Conservation (phyloP, 2,797 vertebrate genomes). For the Spinibarbus caldwelli region DNA sequence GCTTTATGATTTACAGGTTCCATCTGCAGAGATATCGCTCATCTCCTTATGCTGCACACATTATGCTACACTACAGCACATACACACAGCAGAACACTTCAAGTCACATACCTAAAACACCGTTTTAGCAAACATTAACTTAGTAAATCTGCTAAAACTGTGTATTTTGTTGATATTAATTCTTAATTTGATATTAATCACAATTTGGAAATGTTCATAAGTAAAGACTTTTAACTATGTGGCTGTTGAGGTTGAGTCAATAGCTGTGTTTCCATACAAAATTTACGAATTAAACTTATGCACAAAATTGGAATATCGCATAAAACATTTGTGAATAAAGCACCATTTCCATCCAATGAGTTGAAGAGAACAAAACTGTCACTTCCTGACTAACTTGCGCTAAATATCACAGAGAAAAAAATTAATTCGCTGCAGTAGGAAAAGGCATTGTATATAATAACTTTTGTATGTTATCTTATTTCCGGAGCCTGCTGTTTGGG, state of each 20-base stretch:
- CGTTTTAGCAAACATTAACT: neutral
- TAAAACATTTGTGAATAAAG: too few species aligned
- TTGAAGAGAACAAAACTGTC: too few species aligned
- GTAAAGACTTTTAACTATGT: neutral
- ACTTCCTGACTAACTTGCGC: too few species aligned
- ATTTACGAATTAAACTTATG: too few species aligned
- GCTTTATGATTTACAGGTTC: constrained; percentile 55
- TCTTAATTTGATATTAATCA: neutral
- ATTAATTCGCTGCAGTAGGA: too few species aligned
- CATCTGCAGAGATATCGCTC: constrained; percentile 43
- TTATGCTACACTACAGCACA: neutral
- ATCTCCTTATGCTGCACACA: constrained; percentile 11
- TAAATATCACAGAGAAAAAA: too few species aligned
- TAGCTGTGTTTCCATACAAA: too few species aligned
- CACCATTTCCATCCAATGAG: too few species aligned
- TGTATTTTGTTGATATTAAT: neutral
- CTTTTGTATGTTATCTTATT: too few species aligned
- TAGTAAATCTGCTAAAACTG: neutral
- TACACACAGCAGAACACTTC: neutral
- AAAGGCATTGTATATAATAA: too few species aligned
- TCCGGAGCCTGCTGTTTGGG: too few species aligned
- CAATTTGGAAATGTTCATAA: neutral
- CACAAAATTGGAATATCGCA: too few species aligned
- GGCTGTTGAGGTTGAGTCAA: neutral
- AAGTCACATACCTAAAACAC: neutral